phyloP scores from a whole-genome alignment of 30 jellyfish, hydroid and myxozoan genomes.

The Pelagia noctiluca region DNA sequence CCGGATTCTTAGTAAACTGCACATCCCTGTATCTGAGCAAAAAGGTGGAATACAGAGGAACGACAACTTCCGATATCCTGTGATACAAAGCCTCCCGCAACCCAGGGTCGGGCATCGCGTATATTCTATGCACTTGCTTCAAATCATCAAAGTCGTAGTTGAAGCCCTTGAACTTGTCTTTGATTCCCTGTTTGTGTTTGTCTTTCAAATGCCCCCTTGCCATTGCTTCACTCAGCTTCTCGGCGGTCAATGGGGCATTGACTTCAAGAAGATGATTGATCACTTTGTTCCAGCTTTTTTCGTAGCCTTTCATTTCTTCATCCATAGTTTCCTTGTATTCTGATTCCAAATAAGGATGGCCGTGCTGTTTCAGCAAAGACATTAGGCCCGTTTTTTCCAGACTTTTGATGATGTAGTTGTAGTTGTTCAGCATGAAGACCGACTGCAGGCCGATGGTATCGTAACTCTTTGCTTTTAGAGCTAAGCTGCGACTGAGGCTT shows the following conservation, averaged over 20 bases:
- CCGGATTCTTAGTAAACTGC: constrained; percentile 93
- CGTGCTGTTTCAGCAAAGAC: constrained; percentile 75
- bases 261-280: constrained; percentile 80
- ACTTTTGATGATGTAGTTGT: constrained; percentile 85
- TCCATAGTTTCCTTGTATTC: constrained; percentile 87
- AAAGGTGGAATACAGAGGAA: constrained; percentile 81
- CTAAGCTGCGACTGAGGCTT: constrained; percentile 73
- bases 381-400: constrained; percentile 87
- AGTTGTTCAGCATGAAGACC: constrained; percentile 89
- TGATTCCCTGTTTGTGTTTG: constrained; percentile 91
- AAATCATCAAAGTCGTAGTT: constrained; percentile 94
- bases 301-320: constrained; percentile 82
- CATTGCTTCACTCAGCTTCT: constrained; percentile 83
- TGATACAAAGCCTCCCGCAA: constrained; percentile 64
- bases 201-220: constrained; percentile 93
- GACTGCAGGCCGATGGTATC: constrained; percentile 88
- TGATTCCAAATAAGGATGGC: constrained; percentile 74
- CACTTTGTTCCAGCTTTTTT: constrained; percentile 85
- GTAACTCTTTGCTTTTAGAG: constrained; percentile 77
- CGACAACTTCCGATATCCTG: constrained; percentile 61
- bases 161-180: constrained; percentile 97
- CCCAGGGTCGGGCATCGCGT: constrained; percentile 89
- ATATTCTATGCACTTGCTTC: constrained; percentile 85
- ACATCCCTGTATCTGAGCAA: constrained; percentile 95
- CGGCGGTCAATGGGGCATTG: constrained; percentile 77